A percentile compares a stretch with the other conserved stretches of the same genome.
phyloP scores from a whole-genome alignment of 2,113 vertebrate genomes.

The Cygnus atratus region DNA sequence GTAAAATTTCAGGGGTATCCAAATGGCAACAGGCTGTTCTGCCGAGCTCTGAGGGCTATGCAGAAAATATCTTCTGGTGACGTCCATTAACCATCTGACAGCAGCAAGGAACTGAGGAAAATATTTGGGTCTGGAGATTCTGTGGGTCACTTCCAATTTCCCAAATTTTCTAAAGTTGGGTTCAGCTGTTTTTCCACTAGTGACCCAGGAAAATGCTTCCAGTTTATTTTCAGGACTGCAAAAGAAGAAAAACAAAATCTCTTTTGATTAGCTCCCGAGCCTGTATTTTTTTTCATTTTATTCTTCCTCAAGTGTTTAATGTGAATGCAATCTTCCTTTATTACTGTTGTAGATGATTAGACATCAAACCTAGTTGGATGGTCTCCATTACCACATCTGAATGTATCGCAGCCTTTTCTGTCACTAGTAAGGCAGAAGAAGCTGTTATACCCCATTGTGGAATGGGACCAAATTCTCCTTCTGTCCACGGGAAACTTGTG shows the following conservation, averaged over 20 bases:
- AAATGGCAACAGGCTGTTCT: not conserved
- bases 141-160: not conserved
- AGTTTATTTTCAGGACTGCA: not conserved
- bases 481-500: not conserved
- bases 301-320: not conserved
- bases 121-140: not conserved
- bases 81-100: not conserved
- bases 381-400: not conserved
- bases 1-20: not conserved
- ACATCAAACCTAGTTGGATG: not conserved
- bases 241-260: not conserved
- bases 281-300: not conserved
- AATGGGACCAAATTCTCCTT: not conserved
- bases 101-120: not conserved
- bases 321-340: not conserved
- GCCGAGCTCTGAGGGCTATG: not conserved
- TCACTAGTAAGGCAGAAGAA: not conserved
- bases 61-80: not conserved
- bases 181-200: not conserved
- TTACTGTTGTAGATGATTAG: not conserved
- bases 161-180: accelerated
- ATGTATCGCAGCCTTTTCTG: not conserved
- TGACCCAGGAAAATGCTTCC: not conserved
- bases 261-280: not conserved
- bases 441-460: not conserved